phyloP scores from a whole-genome alignment of 2,888 invertebrate species.

The Graphium colonna region DNA sequence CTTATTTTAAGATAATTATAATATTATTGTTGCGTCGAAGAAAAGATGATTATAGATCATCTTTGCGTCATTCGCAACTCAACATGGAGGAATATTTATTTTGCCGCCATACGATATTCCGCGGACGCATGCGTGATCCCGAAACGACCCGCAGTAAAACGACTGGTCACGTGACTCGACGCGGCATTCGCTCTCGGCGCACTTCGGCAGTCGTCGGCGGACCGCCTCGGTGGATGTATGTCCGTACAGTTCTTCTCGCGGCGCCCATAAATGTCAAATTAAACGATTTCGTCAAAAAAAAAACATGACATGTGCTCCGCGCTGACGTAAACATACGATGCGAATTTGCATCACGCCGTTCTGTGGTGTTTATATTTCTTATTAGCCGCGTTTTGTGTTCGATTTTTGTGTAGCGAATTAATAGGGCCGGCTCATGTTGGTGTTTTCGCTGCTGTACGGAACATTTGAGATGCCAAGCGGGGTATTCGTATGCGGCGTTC shows the following conservation, averaged over 20 bases:
- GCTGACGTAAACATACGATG: constrained; percentile 50
- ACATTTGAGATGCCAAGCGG: constrained; percentile 51
- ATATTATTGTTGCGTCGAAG: too few relatives aligned
- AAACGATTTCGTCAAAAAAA: constrained; percentile 58
- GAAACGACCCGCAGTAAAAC: constrained; percentile 80
- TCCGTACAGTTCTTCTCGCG: constrained; percentile 41
- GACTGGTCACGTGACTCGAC: constrained; percentile 79
- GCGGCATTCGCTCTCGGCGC: constrained; percentile 77
- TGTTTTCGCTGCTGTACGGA: constrained; percentile 61
- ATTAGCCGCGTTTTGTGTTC: constrained; percentile 42
- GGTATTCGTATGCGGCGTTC: constrained; percentile 43
- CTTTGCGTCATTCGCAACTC: constrained; percentile 10
- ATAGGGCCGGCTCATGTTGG: constrained; percentile 61
- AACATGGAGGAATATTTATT: constrained; percentile 41
- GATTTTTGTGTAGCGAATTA: constrained; percentile 60
- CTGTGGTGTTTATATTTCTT: constrained; percentile 38
- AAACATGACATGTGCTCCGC: constrained; percentile 65
- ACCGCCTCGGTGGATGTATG: constrained; percentile 47
- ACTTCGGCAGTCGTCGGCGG: constrained; percentile 73
- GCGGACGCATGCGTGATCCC: constrained; percentile 68
- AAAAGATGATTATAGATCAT: neutral
- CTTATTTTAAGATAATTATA: too few relatives aligned
- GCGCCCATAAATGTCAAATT: constrained; percentile 68
- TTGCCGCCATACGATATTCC: constrained; percentile 61
- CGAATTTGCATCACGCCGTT: constrained; percentile 42